Conservation (phyloP, 2,113 vertebrate species). For the Nipponia nippon region DNA sequence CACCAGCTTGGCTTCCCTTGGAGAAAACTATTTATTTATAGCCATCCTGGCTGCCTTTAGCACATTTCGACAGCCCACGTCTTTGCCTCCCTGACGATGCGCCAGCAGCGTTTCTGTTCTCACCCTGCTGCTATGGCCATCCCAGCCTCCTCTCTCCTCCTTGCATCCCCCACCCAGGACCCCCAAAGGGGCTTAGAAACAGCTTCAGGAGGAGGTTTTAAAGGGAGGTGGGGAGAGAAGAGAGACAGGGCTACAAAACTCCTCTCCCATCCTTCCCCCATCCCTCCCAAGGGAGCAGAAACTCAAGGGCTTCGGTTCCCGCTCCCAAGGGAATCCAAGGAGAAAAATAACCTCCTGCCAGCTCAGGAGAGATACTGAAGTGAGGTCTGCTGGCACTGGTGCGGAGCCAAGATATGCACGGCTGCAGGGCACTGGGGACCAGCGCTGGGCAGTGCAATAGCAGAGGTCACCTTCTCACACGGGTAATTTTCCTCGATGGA, state of each 20-base stretch:
- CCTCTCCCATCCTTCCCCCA: neutral
- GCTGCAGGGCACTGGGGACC: fast-evolving
- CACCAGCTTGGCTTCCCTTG: neutral
- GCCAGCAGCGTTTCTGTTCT: neutral
- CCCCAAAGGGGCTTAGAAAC: neutral
- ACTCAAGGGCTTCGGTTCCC: neutral
- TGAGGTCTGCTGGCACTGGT: neutral
- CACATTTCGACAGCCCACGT: constrained; percentile 41
- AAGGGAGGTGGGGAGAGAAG: neutral
- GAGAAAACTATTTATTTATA: constrained; percentile 54
- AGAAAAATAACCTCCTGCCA: neutral
- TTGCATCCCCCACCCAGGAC: neutral
- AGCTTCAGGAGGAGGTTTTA: neutral
- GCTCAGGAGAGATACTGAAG: neutral
- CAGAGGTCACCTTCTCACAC: constrained; percentile 41
- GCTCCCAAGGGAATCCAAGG: neutral
- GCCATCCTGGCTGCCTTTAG: constrained; percentile 26
- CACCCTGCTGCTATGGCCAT: neutral
- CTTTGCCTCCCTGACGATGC: constrained; percentile 30
- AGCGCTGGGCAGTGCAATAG: neutral
- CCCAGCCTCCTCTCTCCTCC: neutral
- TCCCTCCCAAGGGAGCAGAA: neutral
- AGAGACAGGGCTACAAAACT: neutral
- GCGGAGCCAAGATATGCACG: fast-evolving
- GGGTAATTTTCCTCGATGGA: neutral